A percentile compares a stretch with the other conserved stretches of the same genome.
These are phyloP conservation scores for Sesamia inferens DNA, from an alignment of 2,888 invertebrate genomes.

Conservation along the genomic window DNA sequence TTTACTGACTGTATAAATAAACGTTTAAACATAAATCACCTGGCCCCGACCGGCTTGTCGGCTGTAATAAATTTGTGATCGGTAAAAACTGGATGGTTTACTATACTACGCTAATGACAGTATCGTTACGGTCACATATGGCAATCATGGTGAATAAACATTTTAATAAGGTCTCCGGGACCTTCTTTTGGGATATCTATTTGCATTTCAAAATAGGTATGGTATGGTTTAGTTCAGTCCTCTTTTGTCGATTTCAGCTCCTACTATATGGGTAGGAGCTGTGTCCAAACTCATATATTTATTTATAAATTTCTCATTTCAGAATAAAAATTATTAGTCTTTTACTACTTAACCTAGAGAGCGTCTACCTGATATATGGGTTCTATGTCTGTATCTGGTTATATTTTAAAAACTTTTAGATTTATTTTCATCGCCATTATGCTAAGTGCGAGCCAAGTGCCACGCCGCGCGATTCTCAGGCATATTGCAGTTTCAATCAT, in stretches of 20 bases:
- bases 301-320: conserved; percentile 27
- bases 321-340: conserved; percentile 38
- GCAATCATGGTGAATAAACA: conserved; percentile 25
- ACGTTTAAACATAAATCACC: conserved; percentile 58
- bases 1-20: conserved; percentile 56
- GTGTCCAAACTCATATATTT: neutral
- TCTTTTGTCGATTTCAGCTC: neutral
- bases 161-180: conserved; percentile 18
- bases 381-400: conserved; percentile 52
- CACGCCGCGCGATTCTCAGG: conserved; percentile 80
- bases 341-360: conserved; percentile 39
- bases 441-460: conserved; percentile 72
- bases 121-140: conserved; percentile 17
- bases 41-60: conserved; percentile 43
- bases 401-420: conserved; percentile 60
- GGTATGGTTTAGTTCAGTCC: neutral
- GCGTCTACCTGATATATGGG: conserved; percentile 43
- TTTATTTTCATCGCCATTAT: conserved; percentile 67
- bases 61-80: conserved; percentile 57
- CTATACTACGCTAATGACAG: conserved; percentile 49
- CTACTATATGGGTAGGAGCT: neutral
- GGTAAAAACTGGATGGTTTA: conserved; percentile 53
- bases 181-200: neutral
- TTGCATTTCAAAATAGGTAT: conserved; percentile 15
- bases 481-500: conserved; percentile 86